Evolutionary conservation across 2,888 invertebrate genomes (phyloP), one percentile per base, ranked within the genome.

Genomic region (Temnothorax ravouxi): DNA sequence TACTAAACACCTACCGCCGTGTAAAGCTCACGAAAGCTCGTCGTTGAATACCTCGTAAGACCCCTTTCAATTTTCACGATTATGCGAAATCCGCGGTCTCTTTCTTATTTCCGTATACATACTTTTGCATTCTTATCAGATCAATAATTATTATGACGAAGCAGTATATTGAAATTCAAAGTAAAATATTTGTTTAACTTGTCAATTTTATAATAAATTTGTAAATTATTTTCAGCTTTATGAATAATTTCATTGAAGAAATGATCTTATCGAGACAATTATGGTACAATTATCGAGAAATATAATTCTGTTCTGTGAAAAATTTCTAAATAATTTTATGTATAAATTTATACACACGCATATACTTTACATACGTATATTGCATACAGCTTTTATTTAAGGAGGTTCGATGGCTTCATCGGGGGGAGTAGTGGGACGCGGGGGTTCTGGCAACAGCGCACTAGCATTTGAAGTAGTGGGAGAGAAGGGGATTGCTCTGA

Each of bases 291-390:
- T 18, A 21, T 15, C 3, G 11, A 54, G 11, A 25, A 6, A 38
- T 52, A 4, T 38, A 54, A 54, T 72, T 25, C 5, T 1, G 13
- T 69, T n/a, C 11, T 13, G 9, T 41, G 1, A 11, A 21, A 25
- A 41, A 5, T 56, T 21, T 38, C 0, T 54, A 41, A 79, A 62
- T 41, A 15, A 25, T 59, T 25, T 38, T 34, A 59, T 25, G 4
- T 80, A 59, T 34, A 69, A 3, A 34, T 86, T 86, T 66, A 47
- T 59, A 71, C 3, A 21, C 21, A 15, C 11, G 3, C n/a, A 64
- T 0, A 41, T 18, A 59, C 3, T 34, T 38, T 21, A 62, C 3
- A 52, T 52, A 54, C 34, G 29, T 29, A 29, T 29, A 3, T 29
- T 3, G 29, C 29, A 2, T 29, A 29, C 29, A 3, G 34, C 34